Percentiles rank a stretch among this genome's conserved stretches.
Conservation (phyloP, 1,140 invertebrate genomes). For the Drosophila sturtevanti region DNA sequence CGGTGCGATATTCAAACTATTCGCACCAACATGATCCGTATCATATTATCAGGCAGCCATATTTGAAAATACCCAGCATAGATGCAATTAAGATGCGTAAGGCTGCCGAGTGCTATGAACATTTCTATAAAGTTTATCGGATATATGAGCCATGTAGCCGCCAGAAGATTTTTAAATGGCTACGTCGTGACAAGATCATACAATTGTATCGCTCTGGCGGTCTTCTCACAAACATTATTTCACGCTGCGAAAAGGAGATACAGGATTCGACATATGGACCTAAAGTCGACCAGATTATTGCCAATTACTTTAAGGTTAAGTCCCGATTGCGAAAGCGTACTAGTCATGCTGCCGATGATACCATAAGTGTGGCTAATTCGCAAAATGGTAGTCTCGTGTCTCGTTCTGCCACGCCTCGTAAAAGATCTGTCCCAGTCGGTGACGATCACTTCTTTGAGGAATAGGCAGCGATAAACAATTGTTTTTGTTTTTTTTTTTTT, state of each 20-base stretch:
- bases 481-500: not conserved
- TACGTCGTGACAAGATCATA: slow-evolving; percentile 53
- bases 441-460: slow-evolving; percentile 32
- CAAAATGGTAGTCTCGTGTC: not conserved
- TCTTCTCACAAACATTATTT: slow-evolving; percentile 49
- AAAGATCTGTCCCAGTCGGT: not conserved
- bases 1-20: slow-evolving; percentile 61
- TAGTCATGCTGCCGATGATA: not conserved
- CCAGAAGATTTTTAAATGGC: slow-evolving; percentile 49
- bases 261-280: slow-evolving; percentile 11
- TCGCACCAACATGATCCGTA: slow-evolving; percentile 63
- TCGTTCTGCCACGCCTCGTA: not conserved
- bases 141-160: slow-evolving; percentile 44
- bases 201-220: slow-evolving; percentile 62
- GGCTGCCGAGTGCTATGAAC: slow-evolving; percentile 45
- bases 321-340: slow-evolving; percentile 42
- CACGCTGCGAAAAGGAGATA: slow-evolving; percentile 55
- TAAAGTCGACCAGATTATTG: slow-evolving; percentile 46
- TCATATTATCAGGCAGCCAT: slow-evolving; percentile 60
- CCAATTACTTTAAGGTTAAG: slow-evolving; percentile 57
- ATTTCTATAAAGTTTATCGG: slow-evolving; percentile 56
- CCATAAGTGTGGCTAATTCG: slow-evolving; percentile 1
- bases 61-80: slow-evolving; percentile 55
- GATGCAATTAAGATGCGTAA: slow-evolving; percentile 37
- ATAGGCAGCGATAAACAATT: not conserved